Conservation (phyloP, 2,113 vertebrate genomes). For the Pteronura brasiliensis region DNA sequence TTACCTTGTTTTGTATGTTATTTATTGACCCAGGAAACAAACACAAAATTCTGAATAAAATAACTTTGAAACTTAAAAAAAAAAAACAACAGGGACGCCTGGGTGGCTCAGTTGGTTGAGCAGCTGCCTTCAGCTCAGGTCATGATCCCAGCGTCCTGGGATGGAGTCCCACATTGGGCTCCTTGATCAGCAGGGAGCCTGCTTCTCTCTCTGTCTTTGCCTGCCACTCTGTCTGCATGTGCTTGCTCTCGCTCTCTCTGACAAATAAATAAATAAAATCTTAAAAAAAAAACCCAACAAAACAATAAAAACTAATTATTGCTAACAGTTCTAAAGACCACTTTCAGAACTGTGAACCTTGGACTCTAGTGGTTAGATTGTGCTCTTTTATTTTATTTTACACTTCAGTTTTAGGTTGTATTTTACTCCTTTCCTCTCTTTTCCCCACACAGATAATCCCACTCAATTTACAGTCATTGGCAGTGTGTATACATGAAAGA, state of each 20-base stretch:
- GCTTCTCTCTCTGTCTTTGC: too few species aligned
- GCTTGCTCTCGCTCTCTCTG: too few species aligned
- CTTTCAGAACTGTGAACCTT: background rate
- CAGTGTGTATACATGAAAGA: background rate
- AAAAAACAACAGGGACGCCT: background rate
- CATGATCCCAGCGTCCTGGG: too few species aligned
- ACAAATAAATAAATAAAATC: too few species aligned
- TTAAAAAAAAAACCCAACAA: background rate
- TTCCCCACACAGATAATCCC: background rate
- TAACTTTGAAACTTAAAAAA: background rate
- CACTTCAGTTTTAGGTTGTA: background rate
- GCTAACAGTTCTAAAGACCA: background rate
- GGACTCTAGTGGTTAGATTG: background rate
- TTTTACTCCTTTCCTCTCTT: background rate
- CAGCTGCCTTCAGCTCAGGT: too few species aligned
- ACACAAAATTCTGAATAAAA: background rate
- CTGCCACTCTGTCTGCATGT: too few species aligned
- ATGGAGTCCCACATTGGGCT: too few species aligned
- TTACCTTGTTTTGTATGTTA: background rate
- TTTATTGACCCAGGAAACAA: background rate
- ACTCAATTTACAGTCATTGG: background rate
- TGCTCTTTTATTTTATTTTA: background rate
- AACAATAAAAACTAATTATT: background rate
- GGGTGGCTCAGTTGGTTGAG: too few species aligned
- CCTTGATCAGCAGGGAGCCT: too few species aligned